phyloP scores from a whole-genome alignment of 2,888 invertebrate genomes.

The Folsomia candida region DNA sequence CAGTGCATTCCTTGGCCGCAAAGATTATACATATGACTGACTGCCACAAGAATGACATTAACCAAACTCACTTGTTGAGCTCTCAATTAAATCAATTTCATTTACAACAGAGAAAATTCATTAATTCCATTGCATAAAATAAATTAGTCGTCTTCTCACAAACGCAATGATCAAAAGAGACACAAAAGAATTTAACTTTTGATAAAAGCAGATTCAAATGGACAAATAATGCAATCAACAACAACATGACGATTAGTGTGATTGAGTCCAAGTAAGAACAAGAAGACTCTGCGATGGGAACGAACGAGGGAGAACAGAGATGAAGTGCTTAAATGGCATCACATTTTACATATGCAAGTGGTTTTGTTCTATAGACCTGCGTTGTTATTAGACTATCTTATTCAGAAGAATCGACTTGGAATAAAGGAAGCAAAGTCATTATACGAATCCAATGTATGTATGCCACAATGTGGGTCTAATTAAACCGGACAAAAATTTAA shows the following conservation, averaged over 20 bases:
- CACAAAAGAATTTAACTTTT: not conserved
- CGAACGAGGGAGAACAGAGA: not conserved
- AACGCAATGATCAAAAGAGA: not conserved
- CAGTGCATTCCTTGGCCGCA: too few species aligned
- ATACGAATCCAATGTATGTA: not conserved
- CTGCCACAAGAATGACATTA: too few species aligned
- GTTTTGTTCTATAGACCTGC: too few species aligned
- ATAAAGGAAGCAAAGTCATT: constrained; percentile 10
- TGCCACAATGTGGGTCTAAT: constrained; percentile 39
- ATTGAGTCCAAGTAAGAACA: not conserved
- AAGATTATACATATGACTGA: too few species aligned
- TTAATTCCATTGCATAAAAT: not conserved
- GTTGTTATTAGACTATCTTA: too few species aligned
- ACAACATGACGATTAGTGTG: not conserved
- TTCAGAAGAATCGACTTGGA: not conserved
- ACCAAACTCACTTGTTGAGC: too few species aligned
- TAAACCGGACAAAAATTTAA: constrained; percentile 46
- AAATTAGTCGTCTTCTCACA: constrained; percentile 1
- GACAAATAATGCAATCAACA: constrained; percentile 7
- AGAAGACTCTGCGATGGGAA: not conserved
- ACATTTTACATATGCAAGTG: not conserved
- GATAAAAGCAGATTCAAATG: not conserved
- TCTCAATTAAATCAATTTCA: constrained; percentile 21
- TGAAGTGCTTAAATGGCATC: constrained; percentile 2
- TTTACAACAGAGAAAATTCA: not conserved